A percentile compares a stretch with the other conserved stretches of the same genome.
Conservation (phyloP, 2,888 invertebrate genomes). For the Sipha maydis region DNA sequence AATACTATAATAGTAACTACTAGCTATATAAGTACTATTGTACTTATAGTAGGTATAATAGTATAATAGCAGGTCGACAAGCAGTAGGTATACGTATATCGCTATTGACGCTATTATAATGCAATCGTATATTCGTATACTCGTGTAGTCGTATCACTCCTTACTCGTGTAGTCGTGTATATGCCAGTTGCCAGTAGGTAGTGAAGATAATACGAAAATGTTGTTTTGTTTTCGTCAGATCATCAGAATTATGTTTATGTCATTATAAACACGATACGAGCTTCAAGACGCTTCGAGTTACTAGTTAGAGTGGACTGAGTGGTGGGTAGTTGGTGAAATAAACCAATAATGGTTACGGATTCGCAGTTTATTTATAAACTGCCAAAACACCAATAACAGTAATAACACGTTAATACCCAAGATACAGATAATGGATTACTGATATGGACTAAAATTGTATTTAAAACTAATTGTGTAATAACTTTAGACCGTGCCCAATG, state of each 20-base stretch:
- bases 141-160: too few species aligned
- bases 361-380: slow-evolving; percentile 15
- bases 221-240: slow-evolving; percentile 14
- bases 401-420: slow-evolving; percentile 10
- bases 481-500: slow-evolving; percentile 10
- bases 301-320: slow-evolving; percentile 17
- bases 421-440: slow-evolving; percentile 19
- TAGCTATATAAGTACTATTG: slow-evolving; percentile 3
- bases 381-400: slow-evolving; percentile 19
- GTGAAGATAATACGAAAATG: slow-evolving; percentile 6
- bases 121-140: slow-evolving; percentile 6
- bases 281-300: slow-evolving; percentile 15
- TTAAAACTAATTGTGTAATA: slow-evolving; percentile 10
- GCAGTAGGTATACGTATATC: slow-evolving; percentile 9
- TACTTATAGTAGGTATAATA: too few species aligned
- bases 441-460: slow-evolving; percentile 4
- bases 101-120: slow-evolving; percentile 12
- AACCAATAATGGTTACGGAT: slow-evolving; percentile 16
- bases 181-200: background rate
- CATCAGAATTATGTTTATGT: slow-evolving; percentile 11
- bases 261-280: slow-evolving; percentile 14
- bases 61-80: too few species aligned
- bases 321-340: slow-evolving; percentile 2
- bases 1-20: slow-evolving; percentile 11
- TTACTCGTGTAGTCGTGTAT: too few species aligned